Evolutionary conservation across 2,113 vertebrate species (phyloP).

Genomic region (Toxostoma redivivum): DNA sequence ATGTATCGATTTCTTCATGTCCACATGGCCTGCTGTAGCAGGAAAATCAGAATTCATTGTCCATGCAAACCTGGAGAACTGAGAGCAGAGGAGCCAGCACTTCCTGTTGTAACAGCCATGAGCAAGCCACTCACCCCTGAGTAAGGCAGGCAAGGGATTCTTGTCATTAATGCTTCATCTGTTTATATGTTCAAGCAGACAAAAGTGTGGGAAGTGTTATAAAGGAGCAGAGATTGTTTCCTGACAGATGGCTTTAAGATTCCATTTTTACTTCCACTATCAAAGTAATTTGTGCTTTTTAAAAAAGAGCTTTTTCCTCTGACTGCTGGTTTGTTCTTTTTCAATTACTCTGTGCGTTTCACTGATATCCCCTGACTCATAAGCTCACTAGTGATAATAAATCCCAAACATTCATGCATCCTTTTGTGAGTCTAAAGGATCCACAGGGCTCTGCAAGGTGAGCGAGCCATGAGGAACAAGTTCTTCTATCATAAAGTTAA

Average conservation of each 20-base stretch:
- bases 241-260: background rate
- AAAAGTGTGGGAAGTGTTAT: background rate
- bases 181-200: background rate
- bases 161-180: background rate
- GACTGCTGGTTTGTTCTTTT: background rate
- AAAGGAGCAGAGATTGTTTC: background rate
- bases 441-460: background rate
- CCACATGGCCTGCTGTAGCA: background rate
- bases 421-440: background rate
- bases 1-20: background rate
- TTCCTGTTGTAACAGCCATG: background rate
- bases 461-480: background rate
- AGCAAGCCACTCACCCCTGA: background rate
- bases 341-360: background rate
- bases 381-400: background rate
- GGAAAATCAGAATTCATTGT: background rate
- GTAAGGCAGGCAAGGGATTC: background rate
- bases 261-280: background rate
- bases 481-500: background rate
- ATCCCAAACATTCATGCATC: background rate
- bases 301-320: background rate
- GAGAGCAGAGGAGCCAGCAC: background rate
- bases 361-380: background rate
- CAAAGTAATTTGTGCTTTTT: background rate
- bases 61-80: background rate